Conservation (phyloP, 2,797 vertebrate species). For the Tolypeutes matacus region DNA sequence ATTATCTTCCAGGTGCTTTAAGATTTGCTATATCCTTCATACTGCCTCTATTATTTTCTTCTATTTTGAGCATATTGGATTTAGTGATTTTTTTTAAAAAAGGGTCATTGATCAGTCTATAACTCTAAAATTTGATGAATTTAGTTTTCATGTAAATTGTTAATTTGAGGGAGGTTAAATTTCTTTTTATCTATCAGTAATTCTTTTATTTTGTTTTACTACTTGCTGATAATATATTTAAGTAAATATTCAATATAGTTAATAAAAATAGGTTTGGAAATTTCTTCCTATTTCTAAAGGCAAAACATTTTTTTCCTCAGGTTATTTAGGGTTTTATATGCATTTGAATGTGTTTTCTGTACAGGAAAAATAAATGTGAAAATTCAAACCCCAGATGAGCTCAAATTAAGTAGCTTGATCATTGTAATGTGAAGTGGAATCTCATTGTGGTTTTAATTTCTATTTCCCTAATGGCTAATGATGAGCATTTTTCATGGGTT, state of each 20-base stretch:
- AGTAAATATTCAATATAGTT: not conserved
- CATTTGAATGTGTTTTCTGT: not conserved
- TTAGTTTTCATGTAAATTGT: not conserved
- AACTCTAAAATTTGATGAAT: constrained; percentile 5
- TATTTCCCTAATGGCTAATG: no score
- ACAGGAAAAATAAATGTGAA: constrained; percentile 17
- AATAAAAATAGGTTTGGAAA: not conserved
- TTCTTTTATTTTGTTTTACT: not conserved
- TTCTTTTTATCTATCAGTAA: constrained; percentile 21
- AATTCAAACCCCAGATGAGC: not conserved
- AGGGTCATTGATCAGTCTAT: not conserved
- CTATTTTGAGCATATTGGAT: not conserved
- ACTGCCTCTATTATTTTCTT: not conserved
- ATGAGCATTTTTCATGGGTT: no score
- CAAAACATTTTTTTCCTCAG: not conserved
- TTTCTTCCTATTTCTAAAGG: not conserved
- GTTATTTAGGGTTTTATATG: constrained; percentile 39
- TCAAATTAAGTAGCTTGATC: not conserved
- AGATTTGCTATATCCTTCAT: not conserved
- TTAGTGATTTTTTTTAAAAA: not conserved
- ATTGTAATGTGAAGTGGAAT: no score
- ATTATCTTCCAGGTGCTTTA: not conserved
- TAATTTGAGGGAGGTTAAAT: not conserved
- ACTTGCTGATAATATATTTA: constrained; percentile 11
- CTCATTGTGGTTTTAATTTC: no score